phyloP scores from a whole-genome alignment of 2,888 invertebrate species.

The Mylabris sibirica region DNA sequence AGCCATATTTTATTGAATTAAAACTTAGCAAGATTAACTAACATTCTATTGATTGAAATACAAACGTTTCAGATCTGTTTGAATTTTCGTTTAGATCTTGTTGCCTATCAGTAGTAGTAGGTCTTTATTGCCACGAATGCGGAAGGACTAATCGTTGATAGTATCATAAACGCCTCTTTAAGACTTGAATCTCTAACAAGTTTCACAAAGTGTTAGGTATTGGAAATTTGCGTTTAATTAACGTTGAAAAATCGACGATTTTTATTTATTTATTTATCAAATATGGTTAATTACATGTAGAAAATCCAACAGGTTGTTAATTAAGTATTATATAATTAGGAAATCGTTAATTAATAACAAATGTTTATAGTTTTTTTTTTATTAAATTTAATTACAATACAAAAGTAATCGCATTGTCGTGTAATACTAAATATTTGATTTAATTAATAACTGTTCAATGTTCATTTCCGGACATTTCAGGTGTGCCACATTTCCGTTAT shows the following conservation, averaged over 20 bases:
- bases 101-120: background rate
- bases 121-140: slow-evolving; percentile 3
- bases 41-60: background rate
- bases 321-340: background rate
- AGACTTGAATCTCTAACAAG: background rate
- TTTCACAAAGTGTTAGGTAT: background rate
- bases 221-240: background rate
- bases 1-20: too few relatives aligned
- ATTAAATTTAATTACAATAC: background rate
- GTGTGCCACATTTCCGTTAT: slow-evolving; percentile 10
- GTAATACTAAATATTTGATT: background rate
- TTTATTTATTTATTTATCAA: background rate
- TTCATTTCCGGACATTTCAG: slow-evolving; percentile 10
- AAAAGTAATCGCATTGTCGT: background rate
- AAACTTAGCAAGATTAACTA: background rate
- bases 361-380: background rate
- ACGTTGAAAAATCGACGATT: too few relatives aligned
- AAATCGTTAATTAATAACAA: background rate
- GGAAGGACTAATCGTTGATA: slow-evolving; percentile 6
- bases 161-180: background rate
- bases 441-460: background rate
- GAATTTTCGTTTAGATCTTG: background rate
- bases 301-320: background rate
- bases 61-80: background rate
- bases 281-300: background rate